Conservation (phyloP, 2,113 vertebrate genomes). For the Raphicerus campestris region DNA sequence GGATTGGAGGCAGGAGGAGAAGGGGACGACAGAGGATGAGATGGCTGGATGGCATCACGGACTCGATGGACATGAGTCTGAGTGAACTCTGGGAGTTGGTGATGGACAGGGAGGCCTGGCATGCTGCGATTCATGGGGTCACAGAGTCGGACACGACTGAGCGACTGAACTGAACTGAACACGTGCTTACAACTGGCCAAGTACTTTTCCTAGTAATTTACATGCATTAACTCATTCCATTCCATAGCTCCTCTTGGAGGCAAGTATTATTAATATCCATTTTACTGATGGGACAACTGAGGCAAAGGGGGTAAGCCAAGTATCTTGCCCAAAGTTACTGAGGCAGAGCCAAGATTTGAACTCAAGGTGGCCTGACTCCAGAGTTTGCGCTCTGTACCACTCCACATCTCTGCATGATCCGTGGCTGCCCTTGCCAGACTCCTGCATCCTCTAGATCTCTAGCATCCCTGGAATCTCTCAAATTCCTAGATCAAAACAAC, state of each 20-base stretch:
- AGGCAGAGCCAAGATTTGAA: background rate
- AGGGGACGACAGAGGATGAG: no score
- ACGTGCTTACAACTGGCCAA: background rate
- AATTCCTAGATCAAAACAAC: background rate
- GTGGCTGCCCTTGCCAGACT: background rate
- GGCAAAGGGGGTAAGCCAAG: background rate
- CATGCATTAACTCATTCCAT: background rate
- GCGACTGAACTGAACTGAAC: no score
- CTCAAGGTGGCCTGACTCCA: background rate
- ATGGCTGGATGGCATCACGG: no score
- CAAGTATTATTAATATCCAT: background rate
- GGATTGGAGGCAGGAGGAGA: no score
- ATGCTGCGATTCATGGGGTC: no score
- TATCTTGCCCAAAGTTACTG: background rate
- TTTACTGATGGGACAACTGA: background rate
- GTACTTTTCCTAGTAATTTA: background rate
- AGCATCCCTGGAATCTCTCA: background rate
- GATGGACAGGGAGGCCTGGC: no score
- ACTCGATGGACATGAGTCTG: no score
- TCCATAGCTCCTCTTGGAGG: background rate
- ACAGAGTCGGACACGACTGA: no score
- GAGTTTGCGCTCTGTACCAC: background rate
- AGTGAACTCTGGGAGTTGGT: no score
- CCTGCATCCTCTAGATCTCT: background rate
- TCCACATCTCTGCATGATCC: background rate